A percentile compares a stretch with the other conserved stretches of the same genome.
Conservation (phyloP, 1,140 invertebrate genomes). For the Aleiodes sp. region DNA sequence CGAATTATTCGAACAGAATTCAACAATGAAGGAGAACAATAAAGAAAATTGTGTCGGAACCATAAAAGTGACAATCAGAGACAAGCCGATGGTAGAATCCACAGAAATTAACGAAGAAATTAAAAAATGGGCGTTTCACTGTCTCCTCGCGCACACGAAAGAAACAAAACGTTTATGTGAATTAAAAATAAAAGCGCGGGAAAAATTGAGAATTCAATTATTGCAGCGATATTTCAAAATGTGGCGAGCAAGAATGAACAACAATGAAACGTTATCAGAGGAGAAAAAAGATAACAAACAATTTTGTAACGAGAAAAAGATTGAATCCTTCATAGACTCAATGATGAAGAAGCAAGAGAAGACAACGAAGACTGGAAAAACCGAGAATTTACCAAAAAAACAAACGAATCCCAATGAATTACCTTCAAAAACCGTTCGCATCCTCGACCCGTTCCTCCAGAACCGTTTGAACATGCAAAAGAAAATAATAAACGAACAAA, state of each 20-base stretch:
- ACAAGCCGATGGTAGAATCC: slow-evolving; percentile 46
- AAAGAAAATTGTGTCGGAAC: too few species aligned
- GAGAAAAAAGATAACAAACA: slow-evolving; percentile 34
- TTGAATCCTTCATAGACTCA: slow-evolving; percentile 54
- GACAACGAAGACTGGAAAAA: slow-evolving; percentile 37
- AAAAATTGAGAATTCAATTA: slow-evolving; percentile 25
- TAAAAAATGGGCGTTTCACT: slow-evolving; percentile 43
- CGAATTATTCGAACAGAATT: too few species aligned
- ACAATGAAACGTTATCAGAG: slow-evolving; percentile 19
- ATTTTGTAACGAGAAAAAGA: slow-evolving; percentile 50
- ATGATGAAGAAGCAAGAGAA: slow-evolving; percentile 54
- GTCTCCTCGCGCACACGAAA: slow-evolving; percentile 36
- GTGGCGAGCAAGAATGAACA: slow-evolving; percentile 42
- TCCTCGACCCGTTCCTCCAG: slow-evolving; percentile 39
- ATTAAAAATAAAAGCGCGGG: slow-evolving; percentile 44
- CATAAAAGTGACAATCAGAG: slow-evolving; percentile 60
- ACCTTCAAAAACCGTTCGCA: slow-evolving; percentile 26
- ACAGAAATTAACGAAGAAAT: slow-evolving; percentile 36
- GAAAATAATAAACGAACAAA: slow-evolving; percentile 58
- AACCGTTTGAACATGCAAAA: slow-evolving; percentile 53
- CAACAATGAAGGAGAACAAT: too few species aligned
- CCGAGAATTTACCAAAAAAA: slow-evolving; percentile 19
- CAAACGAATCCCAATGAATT: slow-evolving; percentile 17
- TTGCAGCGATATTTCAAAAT: slow-evolving; percentile 41
- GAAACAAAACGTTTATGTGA: slow-evolving; percentile 42